phyloP scores from a whole-genome alignment of 1,140 invertebrate genomes.

The Drosophila santomea region DNA sequence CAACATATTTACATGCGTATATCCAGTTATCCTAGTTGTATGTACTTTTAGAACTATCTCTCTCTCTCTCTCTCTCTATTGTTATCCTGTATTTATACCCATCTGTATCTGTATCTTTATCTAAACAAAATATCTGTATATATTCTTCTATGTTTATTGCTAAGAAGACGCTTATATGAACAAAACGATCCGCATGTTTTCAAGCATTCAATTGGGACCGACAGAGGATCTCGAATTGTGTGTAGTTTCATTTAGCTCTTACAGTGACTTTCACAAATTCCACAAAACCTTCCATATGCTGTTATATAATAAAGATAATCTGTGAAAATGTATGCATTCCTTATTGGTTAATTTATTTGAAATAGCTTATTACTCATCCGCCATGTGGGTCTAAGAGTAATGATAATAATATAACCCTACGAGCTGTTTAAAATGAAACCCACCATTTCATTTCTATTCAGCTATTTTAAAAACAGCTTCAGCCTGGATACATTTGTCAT shows the following conservation, averaged over 20 bases:
- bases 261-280: slow-evolving; percentile 2
- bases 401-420: too few relatives aligned
- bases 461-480: background rate
- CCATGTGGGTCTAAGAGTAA: too few relatives aligned
- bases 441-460: too few relatives aligned
- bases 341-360: too few relatives aligned
- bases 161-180: slow-evolving; percentile 49
- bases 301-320: slow-evolving; percentile 27
- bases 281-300: slow-evolving; percentile 2
- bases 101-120: slow-evolving; percentile 1
- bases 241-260: slow-evolving; percentile 9
- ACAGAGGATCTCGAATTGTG: background rate
- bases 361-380: too few relatives aligned
- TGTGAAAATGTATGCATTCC: background rate
- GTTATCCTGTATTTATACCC: slow-evolving; percentile 48
- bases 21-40: slow-evolving; percentile 42
- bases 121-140: slow-evolving; percentile 11
- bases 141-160: slow-evolving; percentile 27
- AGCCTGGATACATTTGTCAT: background rate
- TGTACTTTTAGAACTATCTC: slow-evolving; percentile 18
- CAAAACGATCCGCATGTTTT: slow-evolving; percentile 20
- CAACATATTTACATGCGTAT: slow-evolving; percentile 1
- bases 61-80: slow-evolving; percentile 15
- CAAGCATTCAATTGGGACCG: slow-evolving; percentile 1
- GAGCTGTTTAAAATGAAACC: too few relatives aligned